These are phyloP conservation scores for Sesia apiformis DNA, from an alignment of 2,888 invertebrate species.

Conservation along the genomic window DNA sequence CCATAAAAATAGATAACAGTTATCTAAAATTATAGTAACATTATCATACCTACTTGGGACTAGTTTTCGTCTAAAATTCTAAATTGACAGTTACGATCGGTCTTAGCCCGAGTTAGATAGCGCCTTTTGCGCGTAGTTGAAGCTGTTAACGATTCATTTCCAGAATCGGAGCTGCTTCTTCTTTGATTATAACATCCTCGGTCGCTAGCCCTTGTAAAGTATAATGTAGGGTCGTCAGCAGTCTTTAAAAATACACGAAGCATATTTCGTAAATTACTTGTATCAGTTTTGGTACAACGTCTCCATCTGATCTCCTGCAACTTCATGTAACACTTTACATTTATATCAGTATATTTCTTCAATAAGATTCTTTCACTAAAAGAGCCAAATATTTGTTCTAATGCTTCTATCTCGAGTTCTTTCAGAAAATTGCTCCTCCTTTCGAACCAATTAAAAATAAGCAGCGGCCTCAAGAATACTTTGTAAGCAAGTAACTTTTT, in stretches of 20 bases:
- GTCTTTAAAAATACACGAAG: conserved; percentile 13
- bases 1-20: too few species aligned
- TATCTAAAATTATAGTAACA: too few species aligned
- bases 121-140: conserved; percentile 3
- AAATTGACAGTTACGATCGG: too few species aligned
- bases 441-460: conserved; percentile 32
- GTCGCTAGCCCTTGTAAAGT: conserved; percentile 14
- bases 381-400: conserved; percentile 25
- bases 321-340: conserved; percentile 25
- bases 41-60: too few species aligned
- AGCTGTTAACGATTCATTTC: neutral
- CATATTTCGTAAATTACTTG: conserved; percentile 15
- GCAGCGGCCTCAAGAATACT: conserved; percentile 35
- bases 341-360: conserved; percentile 27
- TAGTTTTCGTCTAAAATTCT: too few species aligned
- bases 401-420: conserved; percentile 24
- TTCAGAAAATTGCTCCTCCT: conserved; percentile 13
- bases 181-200: neutral
- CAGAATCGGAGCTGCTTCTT: neutral
- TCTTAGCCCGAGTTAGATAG: conserved; percentile 5
- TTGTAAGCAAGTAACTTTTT: conserved; percentile 36
- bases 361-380: conserved; percentile 15
- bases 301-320: conserved; percentile 31
- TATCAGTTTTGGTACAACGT: conserved; percentile 14
- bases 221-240: conserved; percentile 16